Base-by-base conservation (phyloP, 2,113 vertebrate genomes). In the Pygoscelis antarcticus region DNA sequence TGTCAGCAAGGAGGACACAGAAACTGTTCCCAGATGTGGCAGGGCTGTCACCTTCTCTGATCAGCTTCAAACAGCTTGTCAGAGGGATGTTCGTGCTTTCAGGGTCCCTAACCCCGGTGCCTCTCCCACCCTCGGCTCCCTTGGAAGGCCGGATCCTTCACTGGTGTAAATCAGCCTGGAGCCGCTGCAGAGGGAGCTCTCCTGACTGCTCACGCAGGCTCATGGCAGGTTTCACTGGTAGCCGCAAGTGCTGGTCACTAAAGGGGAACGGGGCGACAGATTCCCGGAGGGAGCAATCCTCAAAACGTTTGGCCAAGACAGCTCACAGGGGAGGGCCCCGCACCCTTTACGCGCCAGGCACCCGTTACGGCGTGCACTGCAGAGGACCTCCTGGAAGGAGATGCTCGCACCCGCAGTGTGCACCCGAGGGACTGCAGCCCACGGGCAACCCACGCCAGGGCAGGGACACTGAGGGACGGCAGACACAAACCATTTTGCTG, bases 51-150 rank as follows among this genome's bases (percentile, higher is more conserved):
- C 86, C 71, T 77, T 42, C 90, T 96, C 90, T 97, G 89, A 95
- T 87, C 89, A 93, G 71, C 87, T 95, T 96, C 80, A 84, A 92
- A 94, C 87, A 95, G 87, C 89, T 97, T 93, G 80, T 94, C 94
- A 89, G 87, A 68, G 83, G 83, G 57, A 60, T 68, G 65, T 62
- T 87, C 11, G 11, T 14, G 9, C 72, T 87, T 93, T 88, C 5
- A 4, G 72, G 87, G 82, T 86, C 90, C 84, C 84, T 64, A 38
- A 85, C 77, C 85, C 51, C 57, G 0, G 13, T 7, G 42, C 26
- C 40, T 76, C 88, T 83, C 66, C 86, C 68, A 94, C 65, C 55
- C 72, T 30, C 13, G 0, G 47, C 42, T 81, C 70, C 62, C 2
- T 22, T 13, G 42, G 9, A 75, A 40, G 80, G 26, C 13, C 4